phyloP scores from a whole-genome alignment of 2,113 vertebrate genomes.

The Myrmophylax atrothorax region DNA sequence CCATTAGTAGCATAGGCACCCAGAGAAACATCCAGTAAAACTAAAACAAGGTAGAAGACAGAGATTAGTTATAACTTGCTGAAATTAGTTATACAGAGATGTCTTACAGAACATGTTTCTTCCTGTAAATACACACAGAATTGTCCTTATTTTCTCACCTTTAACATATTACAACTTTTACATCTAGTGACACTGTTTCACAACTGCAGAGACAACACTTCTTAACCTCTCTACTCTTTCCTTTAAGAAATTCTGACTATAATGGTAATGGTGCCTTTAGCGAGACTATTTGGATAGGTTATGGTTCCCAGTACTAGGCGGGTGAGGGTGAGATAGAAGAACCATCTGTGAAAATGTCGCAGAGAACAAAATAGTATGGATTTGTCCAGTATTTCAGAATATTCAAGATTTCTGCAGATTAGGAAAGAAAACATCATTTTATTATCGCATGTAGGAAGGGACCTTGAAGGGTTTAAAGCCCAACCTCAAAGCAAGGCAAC shows the following conservation, averaged over 20 bases:
- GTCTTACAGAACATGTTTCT: neutral
- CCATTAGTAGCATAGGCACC: neutral
- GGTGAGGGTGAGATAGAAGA: neutral
- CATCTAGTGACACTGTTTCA: neutral
- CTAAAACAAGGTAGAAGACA: neutral
- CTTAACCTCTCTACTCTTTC: neutral
- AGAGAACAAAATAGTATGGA: neutral
- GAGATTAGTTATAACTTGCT: neutral
- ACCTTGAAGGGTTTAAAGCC: neutral
- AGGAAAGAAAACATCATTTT: neutral
- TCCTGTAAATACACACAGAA: neutral
- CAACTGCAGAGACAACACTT: neutral
- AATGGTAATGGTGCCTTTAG: neutral
- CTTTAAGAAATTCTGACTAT: neutral
- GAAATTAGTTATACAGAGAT: neutral
- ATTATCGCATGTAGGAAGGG: neutral
- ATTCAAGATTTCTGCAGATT: neutral
- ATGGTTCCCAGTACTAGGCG: accelerated
- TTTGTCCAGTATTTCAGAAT: neutral
- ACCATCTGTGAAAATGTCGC: neutral
- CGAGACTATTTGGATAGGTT: neutral
- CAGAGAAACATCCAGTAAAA: neutral
- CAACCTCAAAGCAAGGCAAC: neutral
- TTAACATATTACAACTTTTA: neutral
- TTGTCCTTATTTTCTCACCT: neutral